Evolutionary conservation across 2,888 invertebrate genomes (phyloP).

Genomic region (Aphrophora alni): DNA sequence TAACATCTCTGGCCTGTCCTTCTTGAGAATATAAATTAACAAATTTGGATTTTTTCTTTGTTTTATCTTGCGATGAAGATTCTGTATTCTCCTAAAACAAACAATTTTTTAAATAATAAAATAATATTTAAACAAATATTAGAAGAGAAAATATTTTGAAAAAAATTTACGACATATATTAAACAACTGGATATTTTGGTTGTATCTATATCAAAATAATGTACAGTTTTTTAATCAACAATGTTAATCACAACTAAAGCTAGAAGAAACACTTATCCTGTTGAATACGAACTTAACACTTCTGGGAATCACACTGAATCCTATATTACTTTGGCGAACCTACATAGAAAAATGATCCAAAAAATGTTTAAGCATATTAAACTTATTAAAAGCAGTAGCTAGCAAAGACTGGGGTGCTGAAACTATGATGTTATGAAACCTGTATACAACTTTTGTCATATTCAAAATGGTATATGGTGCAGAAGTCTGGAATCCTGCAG

Average conservation of each 20-base stretch:
- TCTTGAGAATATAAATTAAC: slow-evolving; percentile 77
- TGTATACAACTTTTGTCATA: neutral
- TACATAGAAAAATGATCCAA: neutral
- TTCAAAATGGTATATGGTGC: too few relatives aligned
- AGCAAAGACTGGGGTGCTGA: too few relatives aligned
- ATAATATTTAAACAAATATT: too few relatives aligned
- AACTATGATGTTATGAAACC: too few relatives aligned
- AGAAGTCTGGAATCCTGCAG: too few relatives aligned
- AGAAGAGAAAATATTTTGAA: too few relatives aligned
- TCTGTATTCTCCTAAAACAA: slow-evolving; percentile 46
- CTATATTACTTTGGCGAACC: neutral
- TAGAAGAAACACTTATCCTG: too few relatives aligned
- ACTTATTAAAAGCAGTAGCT: too few relatives aligned
- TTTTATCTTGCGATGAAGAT: slow-evolving; percentile 58
- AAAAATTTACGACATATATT: too few relatives aligned
- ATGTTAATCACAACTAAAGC: neutral
- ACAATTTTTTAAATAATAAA: too few relatives aligned
- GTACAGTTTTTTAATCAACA: neutral
- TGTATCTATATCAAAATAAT: too few relatives aligned
- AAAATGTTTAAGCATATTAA: neutral
- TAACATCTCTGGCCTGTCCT: slow-evolving; percentile 62
- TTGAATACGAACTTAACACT: neutral
- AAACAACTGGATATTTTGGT: too few relatives aligned
- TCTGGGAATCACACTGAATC: neutral
- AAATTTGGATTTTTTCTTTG: slow-evolving; percentile 73